Base-by-base conservation (phyloP, 92 coral and sea anemone genomes). In the Heliopora coerulea region DNA sequence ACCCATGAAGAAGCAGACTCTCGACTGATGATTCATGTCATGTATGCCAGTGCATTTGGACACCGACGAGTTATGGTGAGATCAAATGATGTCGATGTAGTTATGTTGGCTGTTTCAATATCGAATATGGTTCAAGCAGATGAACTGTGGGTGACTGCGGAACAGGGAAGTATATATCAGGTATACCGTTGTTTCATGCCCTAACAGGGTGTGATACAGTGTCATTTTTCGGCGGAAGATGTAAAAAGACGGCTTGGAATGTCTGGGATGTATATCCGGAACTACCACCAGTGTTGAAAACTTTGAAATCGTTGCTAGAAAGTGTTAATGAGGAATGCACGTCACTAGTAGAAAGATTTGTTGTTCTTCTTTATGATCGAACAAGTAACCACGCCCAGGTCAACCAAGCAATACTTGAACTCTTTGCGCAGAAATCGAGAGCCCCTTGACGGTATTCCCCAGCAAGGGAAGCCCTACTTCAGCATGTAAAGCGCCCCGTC, bases 401-500 rank as follows among this genome's bases (percentile, higher is more conserved):
- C 21, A 77, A 87, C 59, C 42, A 63, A 66, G 59, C 59, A 41
- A 44, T 86, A 30, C 85, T 75, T 20, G 82, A 80, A 59, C 84
- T 84, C 1, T 83, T 84, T 40, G 59, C 84, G 23, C 75, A 39
- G 79, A 83, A 84, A 64, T 65, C 84, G 13, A 83, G 86, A 72
- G n/a, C 62, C 64, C n/a, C 84, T 86, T 18, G 82, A 86, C 34
- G 74, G 49, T 73, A 86, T 83, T 78, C 87, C 91, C 91, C 87
- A 44, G 83, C 85, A 0, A 66, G 49, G 40, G 83, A 82, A 34
- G 84, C 85, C 23, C 42, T 46, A n/a, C 14, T 46, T 0, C 76
- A 69, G 54, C 90, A 86, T 62, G 68, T 54, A 34, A 65, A 58
- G 66, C 50, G 87, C 30, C 82, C 91, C 30, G 82, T 88, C 30